Evolutionary conservation across 2,113 vertebrate genomes (phyloP), one percentile per base, ranked within the genome.

Genomic region (Plestiodon gilberti): DNA sequence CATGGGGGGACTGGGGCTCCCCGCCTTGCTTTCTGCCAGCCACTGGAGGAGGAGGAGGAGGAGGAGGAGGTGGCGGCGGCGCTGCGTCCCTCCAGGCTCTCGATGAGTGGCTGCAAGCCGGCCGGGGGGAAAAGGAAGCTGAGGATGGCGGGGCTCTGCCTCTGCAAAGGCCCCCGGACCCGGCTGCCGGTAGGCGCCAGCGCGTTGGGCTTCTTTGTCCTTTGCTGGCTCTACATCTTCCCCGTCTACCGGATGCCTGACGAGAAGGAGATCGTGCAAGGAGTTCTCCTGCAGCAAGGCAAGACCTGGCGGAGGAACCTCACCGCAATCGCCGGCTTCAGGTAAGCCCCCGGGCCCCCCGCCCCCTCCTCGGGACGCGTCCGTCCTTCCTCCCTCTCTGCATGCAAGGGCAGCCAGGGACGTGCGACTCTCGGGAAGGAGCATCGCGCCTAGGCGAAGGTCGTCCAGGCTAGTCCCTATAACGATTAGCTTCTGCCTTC

Each of bases 141-240:
- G 82, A 73, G 92, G 91, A 90, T 94, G 93, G 95, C 89, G 90
- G 89, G 85, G 90, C 93, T 93, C 90, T 94, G 97, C 96, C 91
- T 93, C 83, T 95, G 97, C 93, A 97, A 97, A 95, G 98, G 97
- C 93, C 98, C 97, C 93, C 96, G 98, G 84, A 96, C 95, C 89
- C 98, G 97, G 77, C 89, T 98, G 94, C 97, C 98, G 25, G 96
- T 97, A 77, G 98, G 98, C 93, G 98, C 98, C 93, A 96, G 96
- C 93, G 98, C 97, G 4, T 88, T 99, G 91, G 97, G 97, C 75
- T 92, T 98, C 80, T 96, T 98, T 93, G 97, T 98, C 22, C 97
- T 99, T 20, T 98, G 98, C 94, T 99, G 98, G 98, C 97, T 99
- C 4, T 99, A 99, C 94, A 84, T 99, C 18, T 99, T 97, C 93